Base-by-base conservation (phyloP, 2,888 invertebrate genomes). In the Morpho achilles region DNA sequence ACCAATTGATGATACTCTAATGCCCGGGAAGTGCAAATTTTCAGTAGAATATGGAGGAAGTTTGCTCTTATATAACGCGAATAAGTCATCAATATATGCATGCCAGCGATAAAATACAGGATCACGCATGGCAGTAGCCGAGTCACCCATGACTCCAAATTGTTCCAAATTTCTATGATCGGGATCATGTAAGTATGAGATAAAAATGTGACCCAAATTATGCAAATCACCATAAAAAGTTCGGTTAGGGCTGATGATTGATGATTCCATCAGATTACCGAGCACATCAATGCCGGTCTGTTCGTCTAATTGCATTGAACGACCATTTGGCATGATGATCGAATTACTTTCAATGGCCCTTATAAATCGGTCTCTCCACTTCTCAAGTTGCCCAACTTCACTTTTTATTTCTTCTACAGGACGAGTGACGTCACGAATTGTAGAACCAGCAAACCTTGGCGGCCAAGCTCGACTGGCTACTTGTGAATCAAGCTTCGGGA, bases 81-180 rank as follows among this genome's bases (percentile, higher is more conserved):
- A 96, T 41, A 97, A 84, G 67, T 95, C 94, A 70, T 97, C 95
- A 32, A 96, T 89, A 75, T 93, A 94, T 0, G 94, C 92, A 74
- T 97, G 97, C 95, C 95, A 96, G 75, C 95, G 93, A 86, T 96
- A 97, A 91, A 97, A 97, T 16, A 95, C 84, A 0, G 97, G 96
- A 82, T 97, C 97, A 2, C 97, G 91, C 96, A 97, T 96, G 0
- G 96, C 95, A 0, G 96, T 96, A 0, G 96, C 93, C 0, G 95
- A 93, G 74, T 96, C 96, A 0, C 96, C 96, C 93, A 97, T 96
- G 40, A 96, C 94, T 46, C 95, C 94, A 71, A 95, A 95, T 51
- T 93, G 92, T 83, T 97, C 96, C 88, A 94, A 79, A 75, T 94
- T 93, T 60, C 94, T 90, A 74, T 94, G 93, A 77, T 96, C 96